Percentiles rank a stretch among this genome's conserved stretches.
phyloP scores from a whole-genome alignment of 2,888 invertebrate genomes.

The Sarcophaga carnaria region DNA sequence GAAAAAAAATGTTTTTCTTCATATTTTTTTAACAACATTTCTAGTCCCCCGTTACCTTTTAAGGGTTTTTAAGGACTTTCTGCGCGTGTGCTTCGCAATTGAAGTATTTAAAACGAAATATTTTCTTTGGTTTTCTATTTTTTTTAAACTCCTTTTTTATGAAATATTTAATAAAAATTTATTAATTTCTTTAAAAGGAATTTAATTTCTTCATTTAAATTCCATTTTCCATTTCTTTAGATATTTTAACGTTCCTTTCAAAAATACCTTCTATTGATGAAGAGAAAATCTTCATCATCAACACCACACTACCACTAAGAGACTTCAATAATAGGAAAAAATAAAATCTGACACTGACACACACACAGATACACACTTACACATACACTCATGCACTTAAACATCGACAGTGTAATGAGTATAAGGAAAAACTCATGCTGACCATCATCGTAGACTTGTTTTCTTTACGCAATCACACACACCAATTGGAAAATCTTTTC shows the following conservation, averaged over 20 bases:
- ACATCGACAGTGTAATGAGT: background rate
- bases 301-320: background rate
- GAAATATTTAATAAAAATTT: background rate
- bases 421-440: conserved; percentile 55
- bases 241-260: no score
- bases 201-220: background rate
- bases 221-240: background rate
- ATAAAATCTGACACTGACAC: background rate
- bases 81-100: conserved; percentile 64
- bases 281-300: conserved; percentile 13
- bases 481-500: background rate
- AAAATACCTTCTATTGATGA: background rate
- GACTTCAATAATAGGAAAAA: conserved; percentile 3
- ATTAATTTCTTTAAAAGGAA: background rate
- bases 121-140: background rate
- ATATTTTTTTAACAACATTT: background rate
- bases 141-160: background rate
- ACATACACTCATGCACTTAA: background rate
- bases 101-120: conserved; percentile 43
- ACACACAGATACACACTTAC: background rate
- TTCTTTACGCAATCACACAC: conserved; percentile 58
- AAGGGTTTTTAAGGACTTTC: conserved; percentile 36
- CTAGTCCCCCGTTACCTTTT: conserved; percentile 11
- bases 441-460: background rate
- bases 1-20: no score